Conservation (phyloP, 2,113 vertebrate genomes). For the Crocuta crocuta region DNA sequence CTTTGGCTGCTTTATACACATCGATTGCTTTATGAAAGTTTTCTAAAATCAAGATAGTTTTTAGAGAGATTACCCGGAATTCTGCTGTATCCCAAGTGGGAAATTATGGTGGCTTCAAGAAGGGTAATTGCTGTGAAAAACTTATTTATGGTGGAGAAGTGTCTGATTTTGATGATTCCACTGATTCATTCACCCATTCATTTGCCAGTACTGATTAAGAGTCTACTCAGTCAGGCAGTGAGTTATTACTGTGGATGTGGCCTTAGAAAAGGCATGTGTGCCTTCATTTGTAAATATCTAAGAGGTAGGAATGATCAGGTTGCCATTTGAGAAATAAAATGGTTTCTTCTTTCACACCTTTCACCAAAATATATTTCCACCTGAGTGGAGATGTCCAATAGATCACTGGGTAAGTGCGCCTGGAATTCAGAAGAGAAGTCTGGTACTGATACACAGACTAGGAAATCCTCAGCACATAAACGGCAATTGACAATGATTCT, state of each 20-base stretch:
- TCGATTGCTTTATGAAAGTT: background rate
- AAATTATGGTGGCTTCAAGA: background rate
- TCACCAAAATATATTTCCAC: background rate
- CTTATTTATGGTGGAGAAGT: background rate
- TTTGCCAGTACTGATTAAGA: background rate
- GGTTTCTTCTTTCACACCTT: background rate
- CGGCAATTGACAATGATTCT: background rate
- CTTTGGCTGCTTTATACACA: background rate
- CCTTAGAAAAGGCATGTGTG: background rate
- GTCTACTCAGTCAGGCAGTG: background rate
- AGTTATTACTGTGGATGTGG: background rate
- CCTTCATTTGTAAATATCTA: background rate
- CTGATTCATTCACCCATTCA: slow-evolving; percentile 12
- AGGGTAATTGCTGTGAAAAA: background rate
- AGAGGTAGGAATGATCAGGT: background rate
- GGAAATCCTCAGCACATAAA: background rate
- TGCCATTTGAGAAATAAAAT: background rate
- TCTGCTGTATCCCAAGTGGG: background rate
- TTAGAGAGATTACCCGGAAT: background rate
- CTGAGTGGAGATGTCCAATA: background rate
- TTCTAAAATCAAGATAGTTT: slow-evolving; percentile 24
- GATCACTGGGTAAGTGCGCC: background rate
- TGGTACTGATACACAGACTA: background rate
- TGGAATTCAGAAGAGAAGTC: background rate
- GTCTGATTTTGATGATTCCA: background rate